These are phyloP conservation scores for Galleria mellonella DNA, from an alignment of 1,140 invertebrate species.

Conservation along the genomic window DNA sequence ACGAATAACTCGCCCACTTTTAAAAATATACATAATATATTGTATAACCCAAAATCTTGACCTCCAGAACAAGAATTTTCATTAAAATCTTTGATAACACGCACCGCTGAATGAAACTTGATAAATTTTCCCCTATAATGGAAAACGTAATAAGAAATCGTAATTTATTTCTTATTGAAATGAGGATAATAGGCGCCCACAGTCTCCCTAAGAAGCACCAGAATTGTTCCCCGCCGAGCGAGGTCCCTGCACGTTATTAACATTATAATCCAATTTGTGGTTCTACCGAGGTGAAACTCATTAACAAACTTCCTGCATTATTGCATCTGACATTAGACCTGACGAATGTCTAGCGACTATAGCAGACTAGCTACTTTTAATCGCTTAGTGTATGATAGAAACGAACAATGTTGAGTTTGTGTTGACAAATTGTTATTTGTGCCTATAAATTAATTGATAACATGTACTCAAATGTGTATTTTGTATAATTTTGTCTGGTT, in stretches of 20 bases:
- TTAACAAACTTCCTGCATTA: constrained; percentile 60
- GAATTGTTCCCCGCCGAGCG: constrained; percentile 49
- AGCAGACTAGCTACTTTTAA: background rate
- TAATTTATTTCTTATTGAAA: constrained; percentile 74
- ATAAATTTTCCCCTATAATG: constrained; percentile 62
- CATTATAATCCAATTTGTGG: constrained; percentile 68
- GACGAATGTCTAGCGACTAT: background rate
- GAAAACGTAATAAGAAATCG: constrained; percentile 72
- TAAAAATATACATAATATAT: too few species aligned
- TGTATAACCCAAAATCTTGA: too few species aligned
- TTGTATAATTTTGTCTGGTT: too few species aligned
- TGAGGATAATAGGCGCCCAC: constrained; percentile 61
- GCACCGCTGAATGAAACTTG: constrained; percentile 56
- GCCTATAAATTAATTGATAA: too few species aligned
- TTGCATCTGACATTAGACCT: constrained; percentile 51
- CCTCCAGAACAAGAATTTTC: constrained; percentile 13
- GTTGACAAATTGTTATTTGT: too few species aligned
- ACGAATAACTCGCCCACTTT: too few species aligned
- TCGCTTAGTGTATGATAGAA: too few species aligned
- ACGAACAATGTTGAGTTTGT: too few species aligned
- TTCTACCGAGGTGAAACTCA: constrained; percentile 54
- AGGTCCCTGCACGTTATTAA: constrained; percentile 51
- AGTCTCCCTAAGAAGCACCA: constrained; percentile 42
- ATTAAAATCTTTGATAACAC: constrained; percentile 55
- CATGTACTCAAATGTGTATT: too few species aligned